Conservation (phyloP, 2,113 vertebrate species). For the Sporophila hypoxantha region DNA sequence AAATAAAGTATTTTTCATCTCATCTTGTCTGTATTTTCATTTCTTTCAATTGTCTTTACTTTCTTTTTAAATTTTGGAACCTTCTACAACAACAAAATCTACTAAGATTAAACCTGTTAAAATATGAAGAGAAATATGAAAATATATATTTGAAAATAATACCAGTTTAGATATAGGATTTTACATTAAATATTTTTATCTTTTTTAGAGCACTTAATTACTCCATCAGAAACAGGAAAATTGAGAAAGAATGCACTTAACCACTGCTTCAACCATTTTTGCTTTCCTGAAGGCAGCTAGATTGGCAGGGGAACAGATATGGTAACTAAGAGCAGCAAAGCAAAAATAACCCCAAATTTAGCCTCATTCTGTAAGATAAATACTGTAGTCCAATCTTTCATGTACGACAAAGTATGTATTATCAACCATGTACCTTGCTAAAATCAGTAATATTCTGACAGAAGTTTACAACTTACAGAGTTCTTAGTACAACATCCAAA, state of each 20-base stretch:
- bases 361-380: neutral
- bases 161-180: neutral
- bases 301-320: neutral
- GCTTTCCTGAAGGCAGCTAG: neutral
- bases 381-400: neutral
- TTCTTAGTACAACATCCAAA: neutral
- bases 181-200: neutral
- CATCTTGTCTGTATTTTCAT: neutral
- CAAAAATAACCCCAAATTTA: neutral
- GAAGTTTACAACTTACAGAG: neutral
- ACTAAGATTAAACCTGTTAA: neutral
- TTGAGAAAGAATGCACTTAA: neutral
- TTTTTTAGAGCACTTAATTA: neutral
- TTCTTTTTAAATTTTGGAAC: neutral
- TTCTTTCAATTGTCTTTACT: neutral
- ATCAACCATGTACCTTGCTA: neutral
- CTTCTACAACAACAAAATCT: neutral
- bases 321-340: neutral
- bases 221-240: neutral
- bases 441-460: neutral
- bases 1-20: neutral
- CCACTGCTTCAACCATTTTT: neutral
- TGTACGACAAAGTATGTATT: neutral
- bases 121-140: neutral
- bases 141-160: neutral